phyloP scores from a whole-genome alignment of 2,113 vertebrate genomes.

The Pycnonotus jocosus region DNA sequence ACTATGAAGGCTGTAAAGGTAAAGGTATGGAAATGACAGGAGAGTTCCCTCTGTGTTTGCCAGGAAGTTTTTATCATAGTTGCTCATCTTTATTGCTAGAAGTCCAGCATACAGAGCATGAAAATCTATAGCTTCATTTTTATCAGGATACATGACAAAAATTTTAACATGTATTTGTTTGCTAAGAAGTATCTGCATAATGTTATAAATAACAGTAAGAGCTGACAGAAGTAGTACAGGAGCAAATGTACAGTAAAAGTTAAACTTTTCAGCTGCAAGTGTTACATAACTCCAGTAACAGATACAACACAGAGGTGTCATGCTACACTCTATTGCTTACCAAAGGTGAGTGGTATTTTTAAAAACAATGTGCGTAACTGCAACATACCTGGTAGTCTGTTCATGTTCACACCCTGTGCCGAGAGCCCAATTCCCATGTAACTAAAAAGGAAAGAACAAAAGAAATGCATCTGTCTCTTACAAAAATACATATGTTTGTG shows the following conservation, averaged over 20 bases:
- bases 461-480: neutral
- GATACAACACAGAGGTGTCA: neutral
- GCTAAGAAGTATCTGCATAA: neutral
- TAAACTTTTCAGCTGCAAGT: neutral
- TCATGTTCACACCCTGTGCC: slow-evolving; percentile 99
- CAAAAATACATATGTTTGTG: neutral
- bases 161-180: neutral
- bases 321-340: neutral
- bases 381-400: slow-evolving; percentile 92
- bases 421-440: slow-evolving; percentile 99
- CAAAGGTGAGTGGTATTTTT: neutral
- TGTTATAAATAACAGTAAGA: neutral
- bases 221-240: neutral
- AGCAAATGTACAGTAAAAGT: neutral
- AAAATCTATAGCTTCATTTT: neutral
- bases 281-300: neutral
- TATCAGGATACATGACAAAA: neutral
- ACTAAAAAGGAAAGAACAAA: slow-evolving; percentile 69
- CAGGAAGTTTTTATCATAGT: neutral
- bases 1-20: neutral
- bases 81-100: neutral
- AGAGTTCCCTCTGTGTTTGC: neutral
- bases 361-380: neutral
- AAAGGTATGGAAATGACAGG: neutral
- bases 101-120: neutral